A percentile compares a stretch with the other conserved stretches of the same genome.
phyloP scores from a whole-genome alignment of 2,113 vertebrate species.

The Puntigrus tetrazona region DNA sequence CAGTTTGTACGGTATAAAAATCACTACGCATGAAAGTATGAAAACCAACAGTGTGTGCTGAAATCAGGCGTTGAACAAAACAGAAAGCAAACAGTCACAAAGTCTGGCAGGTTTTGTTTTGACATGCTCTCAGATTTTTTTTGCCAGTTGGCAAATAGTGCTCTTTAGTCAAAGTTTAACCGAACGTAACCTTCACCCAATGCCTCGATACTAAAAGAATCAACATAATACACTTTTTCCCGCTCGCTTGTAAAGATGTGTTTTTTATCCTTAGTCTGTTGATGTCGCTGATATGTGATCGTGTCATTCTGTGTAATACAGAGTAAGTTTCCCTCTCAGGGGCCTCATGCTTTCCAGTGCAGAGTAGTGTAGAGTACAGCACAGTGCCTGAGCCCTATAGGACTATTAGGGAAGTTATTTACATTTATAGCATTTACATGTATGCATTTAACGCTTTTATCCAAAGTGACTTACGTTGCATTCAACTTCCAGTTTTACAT shows the following conservation, averaged over 20 bases:
- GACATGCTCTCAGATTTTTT: neutral
- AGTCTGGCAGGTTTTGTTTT: neutral
- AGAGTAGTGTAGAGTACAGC: neutral
- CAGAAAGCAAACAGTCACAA: too few relatives aligned
- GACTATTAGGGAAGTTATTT: neutral
- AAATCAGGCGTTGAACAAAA: too few relatives aligned
- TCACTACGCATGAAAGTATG: neutral
- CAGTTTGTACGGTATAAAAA: neutral
- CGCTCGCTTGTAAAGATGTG: neutral
- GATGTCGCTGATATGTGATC: neutral
- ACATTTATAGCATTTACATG: too few relatives aligned
- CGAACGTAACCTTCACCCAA: neutral
- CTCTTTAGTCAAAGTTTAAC: neutral
- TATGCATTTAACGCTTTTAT: too few relatives aligned
- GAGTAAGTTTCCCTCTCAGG: neutral
- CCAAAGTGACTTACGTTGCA: too few relatives aligned
- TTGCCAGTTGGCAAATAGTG: neutral
- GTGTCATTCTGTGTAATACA: neutral
- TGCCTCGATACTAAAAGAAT: neutral
- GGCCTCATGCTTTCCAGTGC: neutral
- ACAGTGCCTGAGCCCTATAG: neutral
- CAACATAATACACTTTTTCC: neutral
- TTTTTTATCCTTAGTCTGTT: neutral
- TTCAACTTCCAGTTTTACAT: too few relatives aligned
- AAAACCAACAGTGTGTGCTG: neutral